These are phyloP conservation scores for Sitobion miscanthi DNA, from an alignment of 1,140 invertebrate species.

Conservation along the genomic window DNA sequence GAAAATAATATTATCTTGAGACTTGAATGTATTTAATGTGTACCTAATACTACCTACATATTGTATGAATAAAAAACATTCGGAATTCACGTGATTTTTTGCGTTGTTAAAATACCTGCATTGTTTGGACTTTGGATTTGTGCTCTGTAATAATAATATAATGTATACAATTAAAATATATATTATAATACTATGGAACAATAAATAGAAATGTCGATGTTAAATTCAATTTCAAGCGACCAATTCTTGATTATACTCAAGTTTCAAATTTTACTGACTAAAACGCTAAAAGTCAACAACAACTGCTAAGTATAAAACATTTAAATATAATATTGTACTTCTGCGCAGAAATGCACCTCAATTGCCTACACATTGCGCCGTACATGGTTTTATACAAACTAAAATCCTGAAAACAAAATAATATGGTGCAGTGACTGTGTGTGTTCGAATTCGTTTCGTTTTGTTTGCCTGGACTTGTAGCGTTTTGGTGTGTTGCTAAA, in stretches of 20 bases:
- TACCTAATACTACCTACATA: background rate
- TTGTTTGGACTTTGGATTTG: background rate
- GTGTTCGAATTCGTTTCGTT: too few relatives aligned
- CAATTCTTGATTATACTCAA: background rate
- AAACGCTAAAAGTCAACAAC: background rate
- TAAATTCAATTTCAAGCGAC: background rate
- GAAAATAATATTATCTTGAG: background rate
- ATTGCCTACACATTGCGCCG: background rate
- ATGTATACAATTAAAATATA: background rate
- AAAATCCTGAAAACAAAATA: background rate
- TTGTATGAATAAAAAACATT: background rate
- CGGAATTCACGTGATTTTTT: background rate
- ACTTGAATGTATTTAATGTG: background rate
- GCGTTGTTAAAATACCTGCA: background rate
- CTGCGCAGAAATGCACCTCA: background rate
- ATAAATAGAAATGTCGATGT: background rate
- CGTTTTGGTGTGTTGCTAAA: background rate
- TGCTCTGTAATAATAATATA: background rate
- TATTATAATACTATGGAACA: background rate
- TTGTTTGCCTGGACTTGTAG: background rate
- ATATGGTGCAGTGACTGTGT: background rate
- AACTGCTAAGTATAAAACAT: background rate
- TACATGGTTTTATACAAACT: background rate
- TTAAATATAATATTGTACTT: background rate
- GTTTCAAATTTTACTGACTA: background rate